phyloP scores from a whole-genome alignment of 1,140 invertebrate genomes.

The Chymomyza costata region DNA sequence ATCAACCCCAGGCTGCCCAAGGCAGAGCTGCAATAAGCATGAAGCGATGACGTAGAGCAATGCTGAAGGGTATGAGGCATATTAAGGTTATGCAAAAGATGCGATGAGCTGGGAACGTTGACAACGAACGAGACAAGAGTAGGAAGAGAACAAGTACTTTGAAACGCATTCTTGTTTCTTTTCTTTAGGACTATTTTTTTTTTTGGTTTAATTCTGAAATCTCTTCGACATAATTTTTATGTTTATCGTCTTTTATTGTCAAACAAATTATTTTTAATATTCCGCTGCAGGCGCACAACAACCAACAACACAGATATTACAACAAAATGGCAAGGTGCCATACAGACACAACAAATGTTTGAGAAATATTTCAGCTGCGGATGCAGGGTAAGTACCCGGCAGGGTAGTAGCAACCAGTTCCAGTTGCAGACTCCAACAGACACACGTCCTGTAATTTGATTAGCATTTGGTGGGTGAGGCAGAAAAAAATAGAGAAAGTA shows the following conservation, averaged over 20 bases:
- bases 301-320: slow-evolving; percentile 22
- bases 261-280: slow-evolving; percentile 75
- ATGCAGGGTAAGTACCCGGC: slow-evolving; percentile 18
- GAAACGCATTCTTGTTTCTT: slow-evolving; percentile 2
- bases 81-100: slow-evolving; percentile 33
- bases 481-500: slow-evolving; percentile 22
- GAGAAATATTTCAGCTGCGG: slow-evolving; percentile 60
- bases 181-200: slow-evolving; percentile 32
- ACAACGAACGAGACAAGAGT: slow-evolving; percentile 28
- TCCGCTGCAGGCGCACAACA: slow-evolving; percentile 52
- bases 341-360: slow-evolving; percentile 24
- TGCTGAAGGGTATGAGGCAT: slow-evolving; percentile 12
- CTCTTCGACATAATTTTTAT: slow-evolving; percentile 72
- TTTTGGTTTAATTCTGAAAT: slow-evolving; percentile 27
- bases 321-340: slow-evolving; percentile 38
- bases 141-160: too few species aligned
- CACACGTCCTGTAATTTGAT: slow-evolving; percentile 59
- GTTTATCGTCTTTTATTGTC: slow-evolving; percentile 75
- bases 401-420: slow-evolving; percentile 2
- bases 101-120: slow-evolving; percentile 24
- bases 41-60: too few species aligned
- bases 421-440: slow-evolving; percentile 27
- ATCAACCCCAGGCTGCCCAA: slow-evolving; percentile 14
- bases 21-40: slow-evolving; percentile 41
- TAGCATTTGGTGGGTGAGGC: slow-evolving; percentile 44